Evolutionary conservation across 2,797 vertebrate species (phyloP), one percentile per base, ranked within the genome.

Genomic region (Borostomias antarcticus): DNA sequence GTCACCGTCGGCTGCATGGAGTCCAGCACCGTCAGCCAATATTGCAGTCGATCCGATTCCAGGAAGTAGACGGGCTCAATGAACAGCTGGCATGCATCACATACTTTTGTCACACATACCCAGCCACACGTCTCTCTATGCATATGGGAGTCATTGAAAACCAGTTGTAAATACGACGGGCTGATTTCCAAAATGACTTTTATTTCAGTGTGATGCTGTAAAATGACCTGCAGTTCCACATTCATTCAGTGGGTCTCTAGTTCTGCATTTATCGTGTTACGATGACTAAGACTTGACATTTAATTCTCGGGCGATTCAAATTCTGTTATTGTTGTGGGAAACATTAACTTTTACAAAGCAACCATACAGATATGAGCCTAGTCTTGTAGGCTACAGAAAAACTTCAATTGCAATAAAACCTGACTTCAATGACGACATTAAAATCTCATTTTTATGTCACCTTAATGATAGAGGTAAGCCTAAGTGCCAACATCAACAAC

Each of bases 391-490:
- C n/a, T n/a, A n/a, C 17, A 53, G 11, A 53, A 25, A 29, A 25
- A 26, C 51, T 53, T 29, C 23, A 11, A 32, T 56, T 33, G 0
- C 29, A 32, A 21, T 56, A 53, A 53, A 53, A 53, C 23, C 8
- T 53, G 53, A 30, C 13, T 30, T 57, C 6, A 58, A 58, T 9
- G 3, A 5, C 26, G 17, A 23, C 40, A 62, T 33, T 65, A 15
- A 62, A 23, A 51, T 58, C 23, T 70, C 9, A 21, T 30, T 59
- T 51, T 30, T 53, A 50, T 51, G 58, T 21, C 29, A 13, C 48
- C 58, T 43, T 25, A 52, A 63, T 53, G 11, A 54, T 66, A 71
- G 73, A 75, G 77, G 77, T 78, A 77, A 71, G 77, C 73, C 69
- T 59, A 77, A 45, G 62, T 73, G 69, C 68, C n/a, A 52, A 40